Conservation (phyloP, 2,797 vertebrate species). For the Ceryle rudis region DNA sequence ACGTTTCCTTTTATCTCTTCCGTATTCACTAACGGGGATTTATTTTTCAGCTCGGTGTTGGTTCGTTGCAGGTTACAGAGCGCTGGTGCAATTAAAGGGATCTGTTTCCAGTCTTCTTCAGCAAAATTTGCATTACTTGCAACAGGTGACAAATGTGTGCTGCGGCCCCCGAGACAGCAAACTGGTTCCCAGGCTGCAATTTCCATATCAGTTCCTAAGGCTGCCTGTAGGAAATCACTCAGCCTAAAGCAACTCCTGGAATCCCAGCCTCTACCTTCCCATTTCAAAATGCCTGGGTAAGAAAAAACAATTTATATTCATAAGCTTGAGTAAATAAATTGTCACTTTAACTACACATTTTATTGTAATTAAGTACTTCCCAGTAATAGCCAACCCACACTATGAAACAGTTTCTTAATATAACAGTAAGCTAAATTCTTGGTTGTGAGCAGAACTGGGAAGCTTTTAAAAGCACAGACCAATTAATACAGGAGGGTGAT, state of each 20-base stretch:
- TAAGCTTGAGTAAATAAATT: conserved; percentile 42
- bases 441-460: neutral
- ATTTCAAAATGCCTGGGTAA: neutral
- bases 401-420: neutral
- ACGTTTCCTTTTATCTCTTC: neutral
- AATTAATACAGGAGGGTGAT: neutral
- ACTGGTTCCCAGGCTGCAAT: neutral
- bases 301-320: neutral
- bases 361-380: conserved; percentile 19
- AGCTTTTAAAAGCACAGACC: neutral
- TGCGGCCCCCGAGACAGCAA: neutral
- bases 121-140: neutral
- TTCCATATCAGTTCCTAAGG: neutral
- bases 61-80: neutral
- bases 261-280: neutral
- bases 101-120: neutral
- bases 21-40: neutral
- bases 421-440: neutral
- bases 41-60: neutral
- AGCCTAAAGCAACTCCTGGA: neutral
- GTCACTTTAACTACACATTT: neutral
- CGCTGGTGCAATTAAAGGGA: neutral
- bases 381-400: neutral
- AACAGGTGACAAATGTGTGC: neutral
- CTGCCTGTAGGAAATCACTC: neutral